A percentile compares a stretch with the other conserved stretches of the same genome.
phyloP scores from a whole-genome alignment of 2,113 vertebrate genomes.

The Larimichthys crocea region DNA sequence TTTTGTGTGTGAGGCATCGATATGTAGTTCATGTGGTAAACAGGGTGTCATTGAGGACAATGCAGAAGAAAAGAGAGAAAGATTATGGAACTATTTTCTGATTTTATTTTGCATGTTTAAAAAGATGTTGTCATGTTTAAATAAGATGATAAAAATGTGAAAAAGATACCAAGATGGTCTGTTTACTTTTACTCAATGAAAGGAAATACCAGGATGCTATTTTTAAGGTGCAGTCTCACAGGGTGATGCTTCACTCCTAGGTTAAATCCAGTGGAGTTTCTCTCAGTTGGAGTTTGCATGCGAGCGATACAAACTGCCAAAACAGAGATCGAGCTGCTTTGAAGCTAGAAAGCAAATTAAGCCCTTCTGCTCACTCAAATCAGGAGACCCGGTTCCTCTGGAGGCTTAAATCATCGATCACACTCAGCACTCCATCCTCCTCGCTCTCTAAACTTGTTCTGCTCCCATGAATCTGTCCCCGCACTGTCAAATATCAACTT shows the following conservation, averaged over 20 bases:
- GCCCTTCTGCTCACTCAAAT: conserved; percentile 19
- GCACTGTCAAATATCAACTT: conserved; percentile 3
- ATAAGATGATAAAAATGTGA: background rate
- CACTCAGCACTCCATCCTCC: conserved; percentile 3
- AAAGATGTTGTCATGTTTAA: background rate
- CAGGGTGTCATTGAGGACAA: too few species aligned
- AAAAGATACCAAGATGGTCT: background rate
- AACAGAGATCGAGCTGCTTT: conserved; percentile 23
- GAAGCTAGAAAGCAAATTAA: conserved; percentile 41
- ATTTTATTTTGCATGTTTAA: background rate
- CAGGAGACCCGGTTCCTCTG: conserved; percentile 15
- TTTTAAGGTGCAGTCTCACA: background rate
- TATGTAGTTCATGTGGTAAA: too few species aligned
- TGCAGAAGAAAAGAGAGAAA: too few species aligned
- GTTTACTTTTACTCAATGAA: background rate
- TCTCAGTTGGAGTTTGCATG: conserved; percentile 15
- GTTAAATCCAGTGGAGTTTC: conserved; percentile 8
- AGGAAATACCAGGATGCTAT: background rate
- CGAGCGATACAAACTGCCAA: background rate
- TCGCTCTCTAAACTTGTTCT: conserved; percentile 6
- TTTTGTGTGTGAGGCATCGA: too few species aligned
- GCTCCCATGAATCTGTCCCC: conserved; percentile 25
- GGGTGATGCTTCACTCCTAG: background rate
- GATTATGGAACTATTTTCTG: too few species aligned
- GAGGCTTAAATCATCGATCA: conserved; percentile 37